Base-by-base conservation (phyloP, 2,888 invertebrate species). In the Drosophila austrosaltans region DNA sequence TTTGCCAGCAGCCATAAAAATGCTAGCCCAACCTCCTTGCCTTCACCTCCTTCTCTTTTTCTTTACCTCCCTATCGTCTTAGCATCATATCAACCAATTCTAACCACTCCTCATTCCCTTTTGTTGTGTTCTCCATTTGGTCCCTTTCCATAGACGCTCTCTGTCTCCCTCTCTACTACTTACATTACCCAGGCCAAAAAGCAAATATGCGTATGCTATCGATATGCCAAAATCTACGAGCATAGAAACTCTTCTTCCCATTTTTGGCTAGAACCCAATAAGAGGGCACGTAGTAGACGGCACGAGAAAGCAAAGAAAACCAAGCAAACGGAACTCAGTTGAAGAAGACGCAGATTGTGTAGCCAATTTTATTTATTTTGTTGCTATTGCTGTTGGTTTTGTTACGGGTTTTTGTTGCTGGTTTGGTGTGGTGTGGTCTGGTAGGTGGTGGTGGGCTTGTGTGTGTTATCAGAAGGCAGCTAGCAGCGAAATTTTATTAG, bases 1-100 rank as follows among this genome's bases (percentile, higher is more conserved):
- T 75, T 86, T 74, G 87, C 82, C 84, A 69, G 82, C 69, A 86
- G 87, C 84, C 87, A 88, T 88, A 88, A 88, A 87, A 79, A 84
- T 60, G 76, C 48, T 25, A 16, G 22, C 22, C 48, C 22, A 25
- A 30, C 30, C 6, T 10, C 57, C n/a, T 6, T 3, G 22, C 5
- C 12, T 2, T 22, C 39, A 3, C 32, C 25, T 5, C 42, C 2
- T 16, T 6, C 42, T 16, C 16, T 16, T 16, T 16, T 16, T 16
- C 16, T 16, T 16, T 16, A 16, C 16, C 16, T 1, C 16, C 42
- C 16, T 8, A 36, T 8, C 36, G 10, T 36, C 30, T 30, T 36
- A 7, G 8, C 36, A 36, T 36, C 36, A 36, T 36, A 36, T 36
- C 36, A 36, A 36, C 36, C 36, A 36, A 8, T 36, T 36, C 36